A percentile compares a stretch with the other conserved stretches of the same genome.
These are phyloP conservation scores for Panulirus ornatus DNA, from an alignment of 1,140 invertebrate genomes.

Conservation along the genomic window DNA sequence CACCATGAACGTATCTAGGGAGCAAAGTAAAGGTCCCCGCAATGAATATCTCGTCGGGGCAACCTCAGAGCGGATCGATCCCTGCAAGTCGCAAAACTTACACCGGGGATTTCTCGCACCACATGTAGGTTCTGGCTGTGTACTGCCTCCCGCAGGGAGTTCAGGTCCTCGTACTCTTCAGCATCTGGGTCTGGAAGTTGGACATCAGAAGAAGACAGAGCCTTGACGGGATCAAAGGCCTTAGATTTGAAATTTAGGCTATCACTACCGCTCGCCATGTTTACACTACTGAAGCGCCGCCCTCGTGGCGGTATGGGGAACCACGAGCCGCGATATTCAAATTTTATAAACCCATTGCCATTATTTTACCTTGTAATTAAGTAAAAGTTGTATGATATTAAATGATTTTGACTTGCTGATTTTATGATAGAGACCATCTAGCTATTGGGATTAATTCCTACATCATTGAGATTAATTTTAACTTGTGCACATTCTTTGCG, in stretches of 20 bases:
- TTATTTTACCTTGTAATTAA: no score
- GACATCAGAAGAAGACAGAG: slow-evolving; percentile 11
- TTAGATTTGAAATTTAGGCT: slow-evolving; percentile 30
- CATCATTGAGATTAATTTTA: no score
- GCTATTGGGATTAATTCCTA: no score
- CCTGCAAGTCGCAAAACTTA: slow-evolving; percentile 43
- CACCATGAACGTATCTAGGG: no score
- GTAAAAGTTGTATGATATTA: no score
- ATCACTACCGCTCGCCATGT: slow-evolving; percentile 46
- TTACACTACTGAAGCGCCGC: slow-evolving; percentile 62
- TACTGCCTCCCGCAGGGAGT: slow-evolving; percentile 41
- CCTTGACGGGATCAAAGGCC: slow-evolving; percentile 33
- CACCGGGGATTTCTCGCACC: slow-evolving; percentile 52
- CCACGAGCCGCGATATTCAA: background rate
- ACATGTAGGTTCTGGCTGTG: slow-evolving; percentile 54
- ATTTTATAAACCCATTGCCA: background rate
- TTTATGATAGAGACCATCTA: no score
- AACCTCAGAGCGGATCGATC: no score
- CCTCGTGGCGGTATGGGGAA: slow-evolving; percentile 14
- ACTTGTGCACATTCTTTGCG: no score
- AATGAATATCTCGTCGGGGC: no score
- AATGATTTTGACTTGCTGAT: no score
- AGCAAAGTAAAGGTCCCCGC: no score
- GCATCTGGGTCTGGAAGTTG: slow-evolving; percentile 44
- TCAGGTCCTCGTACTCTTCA: slow-evolving; percentile 47